Percentiles rank a stretch among this genome's conserved stretches.
Evolutionary conservation across 2,888 invertebrate species (phyloP).

Genomic region (Leptothorax acervorum): DNA sequence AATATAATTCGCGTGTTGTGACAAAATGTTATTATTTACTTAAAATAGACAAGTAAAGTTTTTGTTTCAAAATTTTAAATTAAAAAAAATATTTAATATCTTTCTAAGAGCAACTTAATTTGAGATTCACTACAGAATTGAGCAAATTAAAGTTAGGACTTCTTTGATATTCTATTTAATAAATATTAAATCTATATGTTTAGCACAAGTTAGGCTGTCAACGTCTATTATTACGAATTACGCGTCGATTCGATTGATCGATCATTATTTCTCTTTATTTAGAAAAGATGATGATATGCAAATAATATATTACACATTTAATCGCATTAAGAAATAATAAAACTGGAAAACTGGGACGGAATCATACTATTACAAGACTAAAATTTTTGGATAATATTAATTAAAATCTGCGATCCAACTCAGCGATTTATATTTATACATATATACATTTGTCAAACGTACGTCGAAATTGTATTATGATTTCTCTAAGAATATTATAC

Average conservation of each 20-base stretch:
- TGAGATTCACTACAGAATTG: not conserved
- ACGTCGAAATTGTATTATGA: conserved; percentile 10
- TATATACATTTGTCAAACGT: not conserved
- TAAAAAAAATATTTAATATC: too few species aligned
- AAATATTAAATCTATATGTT: not conserved
- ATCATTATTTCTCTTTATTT: not conserved
- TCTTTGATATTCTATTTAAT: not conserved
- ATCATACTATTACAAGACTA: conserved; percentile 31
- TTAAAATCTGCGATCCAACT: not conserved
- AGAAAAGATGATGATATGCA: not conserved
- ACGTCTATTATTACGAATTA: not conserved
- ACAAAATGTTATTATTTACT: conserved; percentile 5
- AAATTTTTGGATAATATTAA: not conserved
- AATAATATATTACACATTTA: not conserved
- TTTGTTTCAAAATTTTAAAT: not conserved
- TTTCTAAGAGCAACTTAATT: not conserved
- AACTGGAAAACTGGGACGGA: not conserved
- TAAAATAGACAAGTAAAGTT: not conserved
- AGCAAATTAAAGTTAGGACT: not conserved
- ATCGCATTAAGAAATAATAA: conserved; percentile 1
- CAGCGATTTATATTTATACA: not conserved
- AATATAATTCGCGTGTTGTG: not conserved
- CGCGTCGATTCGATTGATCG: not conserved
- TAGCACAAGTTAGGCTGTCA: not conserved
- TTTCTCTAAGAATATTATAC: conserved; percentile 1